These are phyloP conservation scores for cattle (Bos taurus) DNA, from an alignment of 2,113 vertebrate species.

Conservation along the genomic window DNA sequence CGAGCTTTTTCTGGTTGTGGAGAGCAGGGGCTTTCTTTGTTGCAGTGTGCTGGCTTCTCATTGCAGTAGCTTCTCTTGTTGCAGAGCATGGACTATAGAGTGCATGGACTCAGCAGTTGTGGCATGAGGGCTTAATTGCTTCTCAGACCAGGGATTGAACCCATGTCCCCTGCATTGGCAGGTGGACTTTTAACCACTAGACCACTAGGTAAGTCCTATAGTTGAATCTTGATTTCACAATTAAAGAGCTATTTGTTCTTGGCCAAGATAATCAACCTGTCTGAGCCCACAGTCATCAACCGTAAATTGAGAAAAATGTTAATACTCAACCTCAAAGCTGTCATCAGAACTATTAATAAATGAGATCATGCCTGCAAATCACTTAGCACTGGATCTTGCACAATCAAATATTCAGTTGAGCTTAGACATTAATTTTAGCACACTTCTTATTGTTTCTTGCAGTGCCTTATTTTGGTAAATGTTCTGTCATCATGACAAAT, in stretches of 20 bases:
- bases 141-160: neutral
- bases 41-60: neutral
- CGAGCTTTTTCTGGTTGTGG: neutral
- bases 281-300: neutral
- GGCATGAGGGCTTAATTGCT: neutral
- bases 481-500: slow-evolving; percentile 22
- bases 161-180: neutral
- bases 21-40: neutral
- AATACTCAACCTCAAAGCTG: neutral
- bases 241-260: neutral
- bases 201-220: neutral
- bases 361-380: neutral
- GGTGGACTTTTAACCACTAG: neutral
- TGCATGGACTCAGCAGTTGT: neutral
- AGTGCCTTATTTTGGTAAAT: neutral
- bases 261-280: neutral
- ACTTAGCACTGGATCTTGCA: neutral
- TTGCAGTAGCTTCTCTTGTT: neutral
- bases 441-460: neutral
- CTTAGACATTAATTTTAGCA: neutral
- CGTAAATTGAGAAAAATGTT: neutral
- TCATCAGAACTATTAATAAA: neutral
- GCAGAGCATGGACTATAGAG: neutral
- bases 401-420: neutral
- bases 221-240: neutral